Conservation (phyloP, 2,113 vertebrate species). For the Cyprinodon variegatus region DNA sequence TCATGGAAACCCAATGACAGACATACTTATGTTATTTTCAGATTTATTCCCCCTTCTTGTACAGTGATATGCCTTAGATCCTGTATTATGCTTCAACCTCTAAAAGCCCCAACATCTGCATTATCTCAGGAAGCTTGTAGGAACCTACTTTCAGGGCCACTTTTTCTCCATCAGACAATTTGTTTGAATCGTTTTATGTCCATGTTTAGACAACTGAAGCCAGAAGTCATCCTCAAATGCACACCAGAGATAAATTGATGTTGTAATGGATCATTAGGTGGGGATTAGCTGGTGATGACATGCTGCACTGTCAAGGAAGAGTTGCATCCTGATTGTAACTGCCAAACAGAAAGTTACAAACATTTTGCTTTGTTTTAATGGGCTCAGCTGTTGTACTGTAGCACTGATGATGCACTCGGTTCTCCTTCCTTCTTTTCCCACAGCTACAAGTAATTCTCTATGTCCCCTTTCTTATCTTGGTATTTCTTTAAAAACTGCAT, state of each 20-base stretch:
- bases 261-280: constrained; percentile 5
- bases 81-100: constrained; percentile 34
- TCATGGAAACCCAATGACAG: constrained; percentile 12
- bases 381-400: constrained; percentile 23
- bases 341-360: constrained; percentile 19
- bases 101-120: constrained; percentile 49
- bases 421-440: constrained; percentile 16
- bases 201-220: constrained; percentile 47
- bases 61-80: constrained; percentile 18
- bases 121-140: constrained; percentile 34
- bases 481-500: neutral
- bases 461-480: neutral
- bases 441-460: neutral
- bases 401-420: neutral
- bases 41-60: constrained; percentile 12
- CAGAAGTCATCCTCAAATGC: constrained; percentile 14
- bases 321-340: constrained; percentile 13
- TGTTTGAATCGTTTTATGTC: constrained; percentile 37
- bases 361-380: constrained; percentile 35
- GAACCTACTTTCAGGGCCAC: constrained; percentile 29
- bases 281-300: constrained; percentile 19
- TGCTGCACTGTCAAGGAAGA: neutral
- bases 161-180: constrained; percentile 17
- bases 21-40: constrained; percentile 16
- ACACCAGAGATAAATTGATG: constrained; percentile 35